Conservation (phyloP, 1,140 invertebrate genomes). For the Cepaea nemoralis region DNA sequence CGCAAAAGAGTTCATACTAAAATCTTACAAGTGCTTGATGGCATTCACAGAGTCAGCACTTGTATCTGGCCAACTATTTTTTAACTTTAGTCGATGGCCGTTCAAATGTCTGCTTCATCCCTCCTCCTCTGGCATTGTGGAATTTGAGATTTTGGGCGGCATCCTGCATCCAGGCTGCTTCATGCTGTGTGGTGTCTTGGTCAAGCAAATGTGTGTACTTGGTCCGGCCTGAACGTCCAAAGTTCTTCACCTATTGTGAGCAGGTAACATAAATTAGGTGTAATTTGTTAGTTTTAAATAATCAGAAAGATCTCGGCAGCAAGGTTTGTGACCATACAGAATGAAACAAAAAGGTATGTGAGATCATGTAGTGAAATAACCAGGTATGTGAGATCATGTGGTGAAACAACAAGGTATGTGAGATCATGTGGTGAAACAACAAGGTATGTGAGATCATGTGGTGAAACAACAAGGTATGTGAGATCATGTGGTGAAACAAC, state of each 20-base stretch:
- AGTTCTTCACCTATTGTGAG: conserved; percentile 92
- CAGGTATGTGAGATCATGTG: too few relatives aligned
- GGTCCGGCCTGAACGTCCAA: conserved; percentile 96
- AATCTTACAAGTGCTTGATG: neutral
- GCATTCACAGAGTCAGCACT: neutral
- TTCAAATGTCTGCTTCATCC: conserved; percentile 95
- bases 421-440: too few relatives aligned
- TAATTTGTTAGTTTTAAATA: too few relatives aligned
- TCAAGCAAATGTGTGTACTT: conserved; percentile 99
- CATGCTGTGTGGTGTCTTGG: conserved; percentile 98
- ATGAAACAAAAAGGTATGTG: too few relatives aligned
- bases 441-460: too few relatives aligned
- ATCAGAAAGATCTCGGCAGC: too few relatives aligned
- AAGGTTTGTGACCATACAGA: too few relatives aligned
- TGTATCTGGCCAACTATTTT: conserved; percentile 19
- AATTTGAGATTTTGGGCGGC: conserved; percentile 91
- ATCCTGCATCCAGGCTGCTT: conserved; percentile 95
- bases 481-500: too few relatives aligned
- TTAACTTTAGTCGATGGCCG: conserved; percentile 75
- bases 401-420: too few relatives aligned
- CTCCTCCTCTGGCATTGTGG: conserved; percentile 89
- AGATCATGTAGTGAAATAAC: too few relatives aligned
- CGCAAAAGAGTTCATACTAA: neutral
- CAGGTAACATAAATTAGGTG: too few relatives aligned
- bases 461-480: too few relatives aligned